phyloP scores from a whole-genome alignment of 2,797 vertebrate genomes.

The Artibeus jamaicensis region DNA sequence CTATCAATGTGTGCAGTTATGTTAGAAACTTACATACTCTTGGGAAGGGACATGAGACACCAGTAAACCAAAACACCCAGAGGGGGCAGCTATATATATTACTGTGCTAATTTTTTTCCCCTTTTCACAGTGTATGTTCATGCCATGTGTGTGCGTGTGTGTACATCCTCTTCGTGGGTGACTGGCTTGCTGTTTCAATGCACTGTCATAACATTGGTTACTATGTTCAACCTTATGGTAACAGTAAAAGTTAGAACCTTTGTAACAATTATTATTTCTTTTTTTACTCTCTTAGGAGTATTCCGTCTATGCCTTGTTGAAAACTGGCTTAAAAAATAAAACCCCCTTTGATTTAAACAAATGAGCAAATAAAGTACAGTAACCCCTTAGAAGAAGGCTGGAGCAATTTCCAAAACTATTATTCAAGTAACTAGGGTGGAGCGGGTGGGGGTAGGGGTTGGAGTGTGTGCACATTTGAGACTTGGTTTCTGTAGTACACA shows the following conservation, averaged over 20 bases:
- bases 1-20: constrained; percentile 30
- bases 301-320: not conserved
- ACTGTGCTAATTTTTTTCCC: not conserved
- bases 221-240: not conserved
- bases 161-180: fast-evolving
- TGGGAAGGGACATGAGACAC: not conserved
- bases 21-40: constrained; percentile 3
- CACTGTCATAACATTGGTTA: not conserved
- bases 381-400: not conserved
- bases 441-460: too few species aligned
- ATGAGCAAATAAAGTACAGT: not conserved
- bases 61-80: not conserved
- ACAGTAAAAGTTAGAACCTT: not conserved
- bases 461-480: not conserved
- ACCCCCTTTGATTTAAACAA: not conserved
- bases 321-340: not conserved
- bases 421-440: not conserved
- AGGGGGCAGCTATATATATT: not conserved
- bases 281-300: not conserved
- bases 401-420: not conserved
- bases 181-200: not conserved
- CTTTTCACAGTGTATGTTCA: not conserved
- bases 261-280: not conserved
- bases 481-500: not conserved
- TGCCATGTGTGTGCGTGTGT: not conserved